Evolutionary conservation across 2,888 invertebrate species (phyloP), one percentile per base, ranked within the genome.

Genomic region (Nymphalis urticae): DNA sequence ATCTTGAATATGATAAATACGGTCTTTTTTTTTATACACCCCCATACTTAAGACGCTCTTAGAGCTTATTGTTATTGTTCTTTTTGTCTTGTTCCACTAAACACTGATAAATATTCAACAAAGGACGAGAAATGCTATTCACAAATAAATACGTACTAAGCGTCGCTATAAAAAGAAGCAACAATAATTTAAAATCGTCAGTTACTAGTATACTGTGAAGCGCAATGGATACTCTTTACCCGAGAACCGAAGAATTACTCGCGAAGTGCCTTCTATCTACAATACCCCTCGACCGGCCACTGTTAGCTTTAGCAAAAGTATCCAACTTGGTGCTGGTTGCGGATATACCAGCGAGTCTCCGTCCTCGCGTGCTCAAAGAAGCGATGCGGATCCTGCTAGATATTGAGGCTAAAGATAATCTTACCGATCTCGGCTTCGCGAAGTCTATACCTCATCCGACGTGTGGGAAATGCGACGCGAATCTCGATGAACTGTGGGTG

Each of bases 401-500:
- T 19, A 70, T 75, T 10, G 74, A 75, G 54, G 53, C 53, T 16
- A 66, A 70, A 16, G 51, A 69, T 9, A 69, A 73, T 4, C 47
- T 72, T 1, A 50, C 73, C 10, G 73, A 76, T 61, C 16, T 69
- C 4, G 62, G 68, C 48, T 74, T 71, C 32, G 72, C 68, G 0
- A 51, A 8, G 9, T 48, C 53, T 9, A 62, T 65, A 2, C 72
- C 65, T 0, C 75, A 76, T 59, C 75, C 74, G 10, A 17, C 27
- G 0, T 75, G 75, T 50, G 42, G 19, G 0, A 19, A 48, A 2
- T 48, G 32, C 0, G 54, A 24, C 17, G 4, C 48, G 10, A 27
- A 17, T 5, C 62, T 76, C 1, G 72, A 71, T 0, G 76, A 75
- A 53, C 50, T 75, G 19, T 76, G 76, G 76, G 74, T 72, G 16